These are phyloP conservation scores for Melanaphis sacchari DNA, from an alignment of 1,140 invertebrate species.

Conservation along the genomic window DNA sequence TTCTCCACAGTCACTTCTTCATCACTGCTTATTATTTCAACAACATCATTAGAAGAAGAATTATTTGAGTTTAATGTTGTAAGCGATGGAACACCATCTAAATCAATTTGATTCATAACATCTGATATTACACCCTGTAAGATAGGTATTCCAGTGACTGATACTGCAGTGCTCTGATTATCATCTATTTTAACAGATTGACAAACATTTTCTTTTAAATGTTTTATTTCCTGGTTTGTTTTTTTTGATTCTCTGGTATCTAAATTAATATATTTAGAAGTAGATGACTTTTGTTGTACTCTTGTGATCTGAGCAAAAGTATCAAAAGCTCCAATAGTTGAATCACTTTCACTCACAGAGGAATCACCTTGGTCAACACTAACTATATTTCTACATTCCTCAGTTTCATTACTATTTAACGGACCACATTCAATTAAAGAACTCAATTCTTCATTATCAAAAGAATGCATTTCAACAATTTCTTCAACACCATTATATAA, in stretches of 20 bases:
- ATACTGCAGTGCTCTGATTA: not conserved
- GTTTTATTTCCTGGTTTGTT: not conserved
- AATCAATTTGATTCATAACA: conserved; percentile 51
- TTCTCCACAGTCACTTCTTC: not conserved
- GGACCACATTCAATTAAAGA: conserved; percentile 37
- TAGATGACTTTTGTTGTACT: not conserved
- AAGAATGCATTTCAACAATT: conserved; percentile 52
- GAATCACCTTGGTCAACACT: not conserved
- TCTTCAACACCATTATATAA: conserved; percentile 50
- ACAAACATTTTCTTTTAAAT: not conserved
- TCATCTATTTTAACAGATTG: conserved; percentile 4
- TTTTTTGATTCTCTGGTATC: not conserved
- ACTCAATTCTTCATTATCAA: conserved; percentile 47
- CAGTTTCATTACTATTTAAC: not conserved
- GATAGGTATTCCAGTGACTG: conserved; percentile 39
- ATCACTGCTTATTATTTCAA: conserved; percentile 54
- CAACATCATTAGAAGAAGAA: not conserved
- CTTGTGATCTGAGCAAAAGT: conserved; percentile 39
- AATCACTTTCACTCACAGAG: conserved; percentile 27
- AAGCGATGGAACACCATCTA: not conserved
- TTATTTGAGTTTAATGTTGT: not conserved
- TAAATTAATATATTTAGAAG: conserved; percentile 6
- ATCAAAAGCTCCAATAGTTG: conserved; percentile 38
- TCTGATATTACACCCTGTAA: conserved; percentile 31
- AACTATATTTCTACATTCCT: not conserved